These are phyloP conservation scores for Tragulus kanchil DNA, from an alignment of 2,113 vertebrate species.

Conservation along the genomic window DNA sequence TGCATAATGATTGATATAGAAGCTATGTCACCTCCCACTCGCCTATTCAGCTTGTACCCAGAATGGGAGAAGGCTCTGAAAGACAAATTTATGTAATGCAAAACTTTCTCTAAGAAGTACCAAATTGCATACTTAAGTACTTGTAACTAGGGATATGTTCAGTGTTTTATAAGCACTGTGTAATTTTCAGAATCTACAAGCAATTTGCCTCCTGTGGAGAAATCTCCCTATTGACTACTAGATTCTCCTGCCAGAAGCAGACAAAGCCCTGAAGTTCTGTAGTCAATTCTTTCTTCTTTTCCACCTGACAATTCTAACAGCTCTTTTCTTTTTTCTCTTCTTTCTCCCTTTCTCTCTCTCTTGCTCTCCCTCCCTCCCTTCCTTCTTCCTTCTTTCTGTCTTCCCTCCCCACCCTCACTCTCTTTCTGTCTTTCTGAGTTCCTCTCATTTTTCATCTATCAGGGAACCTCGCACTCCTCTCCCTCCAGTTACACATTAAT, in stretches of 20 bases:
- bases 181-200: constrained; percentile 69
- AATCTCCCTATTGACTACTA: constrained; percentile 59
- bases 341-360: too few relatives aligned
- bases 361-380: rapidly evolving
- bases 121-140: constrained; percentile 70
- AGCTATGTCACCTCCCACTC: constrained; percentile 43
- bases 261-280: not conserved
- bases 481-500: not conserved
- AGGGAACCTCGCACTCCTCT: not conserved
- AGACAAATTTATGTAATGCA: constrained; percentile 54
- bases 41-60: constrained; percentile 30
- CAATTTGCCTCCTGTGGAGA: constrained; percentile 63
- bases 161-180: constrained; percentile 65
- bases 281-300: not conserved
- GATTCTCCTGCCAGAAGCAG: constrained; percentile 10
- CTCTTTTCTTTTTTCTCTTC: not conserved
- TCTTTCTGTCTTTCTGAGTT: not conserved
- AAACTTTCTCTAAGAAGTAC: constrained; percentile 58
- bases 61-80: constrained; percentile 68
- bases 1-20: constrained; percentile 79
- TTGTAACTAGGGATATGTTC: constrained; percentile 67
- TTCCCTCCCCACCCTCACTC: not conserved
- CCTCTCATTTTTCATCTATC: not conserved
- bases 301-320: not conserved
- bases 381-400: too few relatives aligned